A percentile compares a stretch with the other conserved stretches of the same genome.
These are phyloP conservation scores for Tetheella fluctuosa DNA, from an alignment of 2,888 invertebrate genomes.

Conservation along the genomic window DNA sequence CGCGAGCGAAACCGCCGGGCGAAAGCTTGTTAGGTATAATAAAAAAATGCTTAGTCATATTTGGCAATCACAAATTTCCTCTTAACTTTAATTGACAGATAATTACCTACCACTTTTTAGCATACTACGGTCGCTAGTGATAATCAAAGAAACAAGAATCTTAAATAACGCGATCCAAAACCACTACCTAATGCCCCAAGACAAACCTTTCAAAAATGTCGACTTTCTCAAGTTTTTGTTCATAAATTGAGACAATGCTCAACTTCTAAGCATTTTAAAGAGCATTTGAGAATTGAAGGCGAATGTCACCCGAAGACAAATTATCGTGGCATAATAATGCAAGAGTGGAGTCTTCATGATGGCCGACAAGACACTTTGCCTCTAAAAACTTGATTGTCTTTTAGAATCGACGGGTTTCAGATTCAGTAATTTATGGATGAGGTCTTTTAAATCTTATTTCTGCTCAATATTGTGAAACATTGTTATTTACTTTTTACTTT, in stretches of 20 bases:
- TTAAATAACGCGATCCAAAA: too few relatives aligned
- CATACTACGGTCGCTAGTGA: too few relatives aligned
- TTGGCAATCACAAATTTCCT: too few relatives aligned
- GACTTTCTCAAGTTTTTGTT: slow-evolving; percentile 1
- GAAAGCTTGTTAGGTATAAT: too few relatives aligned
- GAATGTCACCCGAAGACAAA: slow-evolving; percentile 38
- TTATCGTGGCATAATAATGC: slow-evolving; percentile 37
- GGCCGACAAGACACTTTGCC: slow-evolving; percentile 51
- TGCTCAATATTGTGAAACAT: neutral
- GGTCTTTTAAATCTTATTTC: slow-evolving; percentile 19
- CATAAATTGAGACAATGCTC: slow-evolving; percentile 1
- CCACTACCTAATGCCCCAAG: neutral
- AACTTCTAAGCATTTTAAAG: neutral
- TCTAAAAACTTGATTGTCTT: slow-evolving; percentile 64
- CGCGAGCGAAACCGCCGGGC: too few relatives aligned
- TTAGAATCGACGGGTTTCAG: slow-evolving; percentile 23
- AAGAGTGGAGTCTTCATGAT: slow-evolving; percentile 23
- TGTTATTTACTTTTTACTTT: neutral
- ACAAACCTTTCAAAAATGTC: neutral
- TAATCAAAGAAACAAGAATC: too few relatives aligned
- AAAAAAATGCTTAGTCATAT: too few relatives aligned
- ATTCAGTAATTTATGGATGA: slow-evolving; percentile 21
- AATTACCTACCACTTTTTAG: too few relatives aligned
- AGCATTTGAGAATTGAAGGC: neutral
- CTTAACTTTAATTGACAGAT: too few relatives aligned